A percentile compares a stretch with the other conserved stretches of the same genome.
These are phyloP conservation scores for Penaeus monodon DNA, from an alignment of 2,888 invertebrate genomes.

Conservation along the genomic window DNA sequence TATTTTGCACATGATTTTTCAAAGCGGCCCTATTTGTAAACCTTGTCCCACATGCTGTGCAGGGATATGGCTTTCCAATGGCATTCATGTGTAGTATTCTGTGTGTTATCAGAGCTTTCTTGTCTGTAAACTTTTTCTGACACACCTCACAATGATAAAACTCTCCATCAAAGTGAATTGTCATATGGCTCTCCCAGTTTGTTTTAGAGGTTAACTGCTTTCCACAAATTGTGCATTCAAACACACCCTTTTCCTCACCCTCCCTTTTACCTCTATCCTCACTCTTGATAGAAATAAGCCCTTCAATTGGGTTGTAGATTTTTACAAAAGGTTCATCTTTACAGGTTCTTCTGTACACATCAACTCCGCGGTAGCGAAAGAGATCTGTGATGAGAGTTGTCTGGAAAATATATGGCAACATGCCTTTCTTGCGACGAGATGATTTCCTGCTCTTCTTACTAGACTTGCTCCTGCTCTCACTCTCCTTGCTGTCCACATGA, in stretches of 20 bases:
- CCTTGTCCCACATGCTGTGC: constrained; percentile 29
- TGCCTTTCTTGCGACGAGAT: not conserved
- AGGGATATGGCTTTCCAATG: constrained; percentile 20
- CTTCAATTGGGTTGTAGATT: constrained; percentile 23
- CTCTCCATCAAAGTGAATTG: not conserved
- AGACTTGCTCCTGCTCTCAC: not conserved
- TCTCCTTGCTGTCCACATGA: not conserved
- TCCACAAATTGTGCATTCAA: not conserved
- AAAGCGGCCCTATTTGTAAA: constrained; percentile 8
- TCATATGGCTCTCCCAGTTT: not conserved
- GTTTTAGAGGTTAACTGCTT: not conserved
- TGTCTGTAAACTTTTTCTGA: constrained; percentile 31
- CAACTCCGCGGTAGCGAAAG: constrained; percentile 34
- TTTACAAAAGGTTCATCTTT: constrained; percentile 29
- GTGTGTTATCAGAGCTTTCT: constrained; percentile 21
- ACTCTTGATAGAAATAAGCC: not conserved
- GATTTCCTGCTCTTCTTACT: not conserved
- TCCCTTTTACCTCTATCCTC: not conserved
- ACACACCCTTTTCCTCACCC: not conserved
- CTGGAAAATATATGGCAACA: not conserved
- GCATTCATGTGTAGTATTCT: constrained; percentile 14
- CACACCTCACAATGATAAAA: constrained; percentile 29
- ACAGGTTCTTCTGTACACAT: constrained; percentile 32
- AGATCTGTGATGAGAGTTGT: constrained; percentile 21
- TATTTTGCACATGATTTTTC: constrained; percentile 20